Conservation (phyloP, 2,888 invertebrate genomes). For the Argyresthia goedartella region DNA sequence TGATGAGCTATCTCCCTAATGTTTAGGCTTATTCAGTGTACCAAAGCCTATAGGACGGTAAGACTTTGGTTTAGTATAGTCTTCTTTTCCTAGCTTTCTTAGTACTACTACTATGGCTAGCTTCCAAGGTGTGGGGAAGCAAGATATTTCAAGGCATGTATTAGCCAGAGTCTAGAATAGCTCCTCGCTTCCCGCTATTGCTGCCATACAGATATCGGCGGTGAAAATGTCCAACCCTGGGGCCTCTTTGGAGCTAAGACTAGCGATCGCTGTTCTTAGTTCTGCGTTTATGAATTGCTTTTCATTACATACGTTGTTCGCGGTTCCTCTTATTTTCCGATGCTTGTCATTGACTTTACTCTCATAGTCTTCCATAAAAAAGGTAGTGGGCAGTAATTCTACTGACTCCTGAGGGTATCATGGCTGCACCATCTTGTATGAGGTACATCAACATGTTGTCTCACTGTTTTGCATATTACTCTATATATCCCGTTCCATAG, state of each 20-base stretch:
- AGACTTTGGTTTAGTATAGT: conserved; percentile 6
- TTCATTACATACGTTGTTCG: neutral
- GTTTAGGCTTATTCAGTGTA: neutral
- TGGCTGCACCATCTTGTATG: neutral
- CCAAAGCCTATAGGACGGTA: conserved; percentile 7
- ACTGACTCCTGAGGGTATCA: neutral
- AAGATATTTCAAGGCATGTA: neutral
- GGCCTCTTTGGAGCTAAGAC: conserved; percentile 8
- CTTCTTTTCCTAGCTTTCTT: conserved; percentile 8
- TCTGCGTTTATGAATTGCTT: conserved; percentile 5
- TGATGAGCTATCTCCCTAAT: too few species aligned
- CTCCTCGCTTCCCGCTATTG: neutral
- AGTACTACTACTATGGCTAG: conserved; percentile 7
- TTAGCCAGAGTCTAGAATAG: conserved; percentile 4
- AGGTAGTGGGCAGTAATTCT: conserved; percentile 2
- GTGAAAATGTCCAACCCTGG: conserved; percentile 9
- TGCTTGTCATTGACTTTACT: neutral
- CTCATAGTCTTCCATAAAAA: neutral
- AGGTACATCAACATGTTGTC: neutral
- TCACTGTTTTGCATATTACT: neutral
- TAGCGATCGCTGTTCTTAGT: neutral
- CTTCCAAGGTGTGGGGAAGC: conserved; percentile 13
- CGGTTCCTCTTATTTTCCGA: neutral
- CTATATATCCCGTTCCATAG: conserved; percentile 4
- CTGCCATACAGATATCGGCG: conserved; percentile 6